Evolutionary conservation across 2,113 vertebrate species (phyloP).

Genomic region (Mandrillus leucophaeus): DNA sequence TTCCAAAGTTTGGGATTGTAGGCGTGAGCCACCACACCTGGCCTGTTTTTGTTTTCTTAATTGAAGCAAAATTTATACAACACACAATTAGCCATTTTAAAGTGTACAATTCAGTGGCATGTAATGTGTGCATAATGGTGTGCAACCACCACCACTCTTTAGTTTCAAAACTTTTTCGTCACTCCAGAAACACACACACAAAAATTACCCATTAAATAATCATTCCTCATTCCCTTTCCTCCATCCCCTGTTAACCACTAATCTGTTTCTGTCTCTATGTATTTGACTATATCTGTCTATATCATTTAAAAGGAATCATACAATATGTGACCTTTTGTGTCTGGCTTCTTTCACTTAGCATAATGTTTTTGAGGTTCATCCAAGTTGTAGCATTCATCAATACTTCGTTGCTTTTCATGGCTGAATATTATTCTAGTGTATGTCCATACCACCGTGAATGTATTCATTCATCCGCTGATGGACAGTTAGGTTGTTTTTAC

Average conservation of each 20-base stretch:
- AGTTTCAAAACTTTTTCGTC: neutral
- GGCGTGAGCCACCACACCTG: neutral
- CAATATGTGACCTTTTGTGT: neutral
- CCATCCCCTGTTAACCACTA: neutral
- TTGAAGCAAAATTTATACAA: neutral
- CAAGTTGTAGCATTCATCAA: neutral
- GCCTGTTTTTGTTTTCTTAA: neutral
- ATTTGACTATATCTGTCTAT: neutral
- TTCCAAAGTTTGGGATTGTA: neutral
- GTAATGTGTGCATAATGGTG: neutral
- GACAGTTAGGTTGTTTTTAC: neutral
- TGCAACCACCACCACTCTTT: neutral
- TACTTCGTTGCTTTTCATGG: neutral
- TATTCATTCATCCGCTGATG: neutral
- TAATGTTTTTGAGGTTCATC: neutral
- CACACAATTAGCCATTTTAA: neutral
- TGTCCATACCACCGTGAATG: neutral
- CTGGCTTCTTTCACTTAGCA: neutral
- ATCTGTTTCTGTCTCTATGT: neutral
- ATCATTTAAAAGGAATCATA: neutral
- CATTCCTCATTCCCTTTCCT: neutral
- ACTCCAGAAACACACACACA: neutral
- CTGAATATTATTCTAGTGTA: neutral
- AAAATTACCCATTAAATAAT: neutral
- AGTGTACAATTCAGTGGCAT: neutral